Evolutionary conservation across 2,797 vertebrate genomes (phyloP), one percentile per base, ranked within the genome.

Genomic region (Notolabrus celidotus): DNA sequence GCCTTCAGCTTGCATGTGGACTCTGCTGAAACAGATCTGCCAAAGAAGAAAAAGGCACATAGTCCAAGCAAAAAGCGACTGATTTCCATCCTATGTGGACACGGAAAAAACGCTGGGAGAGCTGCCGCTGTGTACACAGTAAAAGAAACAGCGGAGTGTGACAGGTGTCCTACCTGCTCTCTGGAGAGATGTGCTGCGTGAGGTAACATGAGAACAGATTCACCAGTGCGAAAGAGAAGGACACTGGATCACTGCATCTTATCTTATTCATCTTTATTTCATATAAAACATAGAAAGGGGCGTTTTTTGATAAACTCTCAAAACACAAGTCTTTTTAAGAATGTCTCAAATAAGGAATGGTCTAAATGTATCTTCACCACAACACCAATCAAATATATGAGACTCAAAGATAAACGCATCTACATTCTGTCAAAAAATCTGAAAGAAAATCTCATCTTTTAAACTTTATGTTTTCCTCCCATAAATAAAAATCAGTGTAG

Each of bases 1-100:
- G 95, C 95, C 77, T 97, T 95, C 64, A 97, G 83, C 63, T 93
- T 89, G 79, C 95, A 96, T 0, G 86, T 94, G n/a, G 85, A 41
- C 42, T 92, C 79, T 16, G 93, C 72, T 2, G 71, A 71, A 9
- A 82, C 51, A 12, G 34, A 65, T 1, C 43, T 17, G n/a, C 42
- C 64, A 29, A 88, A 14, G 27, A 59, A 61, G 29, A 78, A 82
- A 59, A 92, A 49, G 10, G 67, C 56, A 62, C 88, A 91, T 39
- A 95, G 60, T 81, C 86, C 84, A 3, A 94, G 58, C 49, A 93
- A 45, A 52, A 94, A 54, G 11, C 14, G 60, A 31, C 41, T 2
- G 67, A 80, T 67, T 70, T 88, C 89, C 92, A 93, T 93, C 71
- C 73, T 86, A 41, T 49, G 56, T 65, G 29, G 59, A 51, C n/a